These are phyloP conservation scores for Ichneumoninae sp. DNA, from an alignment of 2,888 invertebrate genomes.

Conservation along the genomic window DNA sequence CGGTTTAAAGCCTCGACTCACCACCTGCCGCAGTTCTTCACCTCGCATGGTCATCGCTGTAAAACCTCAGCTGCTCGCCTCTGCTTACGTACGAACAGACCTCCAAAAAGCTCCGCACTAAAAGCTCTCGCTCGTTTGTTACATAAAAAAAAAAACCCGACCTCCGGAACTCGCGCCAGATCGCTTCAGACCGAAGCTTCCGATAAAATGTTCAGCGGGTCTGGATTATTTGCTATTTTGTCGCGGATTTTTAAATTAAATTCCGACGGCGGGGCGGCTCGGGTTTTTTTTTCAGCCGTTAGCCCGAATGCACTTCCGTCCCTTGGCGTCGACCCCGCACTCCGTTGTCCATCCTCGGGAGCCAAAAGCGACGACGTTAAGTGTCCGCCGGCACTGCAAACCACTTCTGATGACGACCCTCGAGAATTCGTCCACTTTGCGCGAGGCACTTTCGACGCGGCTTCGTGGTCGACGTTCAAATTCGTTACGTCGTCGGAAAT, in stretches of 20 bases:
- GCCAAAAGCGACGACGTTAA: slow-evolving; percentile 24
- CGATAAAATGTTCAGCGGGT: background rate
- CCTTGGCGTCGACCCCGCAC: background rate
- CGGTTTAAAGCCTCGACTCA: slow-evolving; percentile 28
- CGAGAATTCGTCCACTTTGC: slow-evolving; percentile 42
- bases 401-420: slow-evolving; percentile 41
- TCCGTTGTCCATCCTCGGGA: slow-evolving; percentile 13
- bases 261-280: background rate
- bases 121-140: background rate
- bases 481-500: slow-evolving; percentile 49
- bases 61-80: slow-evolving; percentile 4
- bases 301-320: slow-evolving; percentile 5
- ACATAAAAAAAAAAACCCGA: slow-evolving; percentile 12
- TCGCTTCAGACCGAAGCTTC: background rate
- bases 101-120: background rate
- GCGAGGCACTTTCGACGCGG: slow-evolving; percentile 36
- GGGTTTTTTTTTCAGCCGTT: background rate
- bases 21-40: slow-evolving; percentile 11
- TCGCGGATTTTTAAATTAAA: background rate
- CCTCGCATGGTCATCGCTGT: slow-evolving; percentile 2
- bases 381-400: slow-evolving; percentile 42
- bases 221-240: background rate
- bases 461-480: slow-evolving; percentile 39
- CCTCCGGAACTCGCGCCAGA: background rate
- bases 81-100: background rate